Evolutionary conservation across 2,113 vertebrate genomes (phyloP).

Genomic region (Meriones unguiculatus): DNA sequence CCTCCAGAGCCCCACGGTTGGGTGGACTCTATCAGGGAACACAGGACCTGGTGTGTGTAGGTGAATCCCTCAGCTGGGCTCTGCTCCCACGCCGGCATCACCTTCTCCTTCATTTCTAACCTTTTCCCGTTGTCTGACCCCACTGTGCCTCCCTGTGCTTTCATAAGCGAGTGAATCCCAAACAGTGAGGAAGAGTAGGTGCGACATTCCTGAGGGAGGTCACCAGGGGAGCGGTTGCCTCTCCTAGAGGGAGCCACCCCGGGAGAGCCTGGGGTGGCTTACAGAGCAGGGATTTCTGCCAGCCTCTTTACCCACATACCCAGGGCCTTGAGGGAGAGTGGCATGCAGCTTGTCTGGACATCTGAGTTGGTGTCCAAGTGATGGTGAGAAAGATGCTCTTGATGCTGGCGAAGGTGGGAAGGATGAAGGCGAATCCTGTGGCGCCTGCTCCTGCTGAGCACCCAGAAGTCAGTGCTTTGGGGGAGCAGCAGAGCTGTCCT

Average conservation of each 20-base stretch:
- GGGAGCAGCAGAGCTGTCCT: neutral
- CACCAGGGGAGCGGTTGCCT: accelerated
- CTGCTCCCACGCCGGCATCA: neutral
- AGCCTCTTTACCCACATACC: neutral
- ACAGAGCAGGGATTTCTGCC: neutral
- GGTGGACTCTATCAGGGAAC: neutral
- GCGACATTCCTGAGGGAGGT: neutral
- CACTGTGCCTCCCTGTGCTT: neutral
- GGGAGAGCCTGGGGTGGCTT: neutral
- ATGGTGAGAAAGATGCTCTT: no score
- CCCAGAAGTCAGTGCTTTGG: accelerated
- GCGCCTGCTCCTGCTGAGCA: accelerated
- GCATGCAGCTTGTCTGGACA: neutral
- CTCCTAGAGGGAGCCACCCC: neutral
- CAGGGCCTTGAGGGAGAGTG: neutral
- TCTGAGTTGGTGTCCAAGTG: no score
- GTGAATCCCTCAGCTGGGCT: neutral
- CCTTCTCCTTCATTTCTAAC: accelerated
- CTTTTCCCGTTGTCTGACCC: neutral
- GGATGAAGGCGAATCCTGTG: neutral
- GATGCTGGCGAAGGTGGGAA: neutral
- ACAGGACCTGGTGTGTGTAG: neutral
- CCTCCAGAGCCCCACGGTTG: accelerated
- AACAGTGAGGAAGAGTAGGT: neutral
- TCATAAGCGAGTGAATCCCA: neutral